Conservation (phyloP, 2,113 vertebrate genomes). For the Thermophis baileyi region DNA sequence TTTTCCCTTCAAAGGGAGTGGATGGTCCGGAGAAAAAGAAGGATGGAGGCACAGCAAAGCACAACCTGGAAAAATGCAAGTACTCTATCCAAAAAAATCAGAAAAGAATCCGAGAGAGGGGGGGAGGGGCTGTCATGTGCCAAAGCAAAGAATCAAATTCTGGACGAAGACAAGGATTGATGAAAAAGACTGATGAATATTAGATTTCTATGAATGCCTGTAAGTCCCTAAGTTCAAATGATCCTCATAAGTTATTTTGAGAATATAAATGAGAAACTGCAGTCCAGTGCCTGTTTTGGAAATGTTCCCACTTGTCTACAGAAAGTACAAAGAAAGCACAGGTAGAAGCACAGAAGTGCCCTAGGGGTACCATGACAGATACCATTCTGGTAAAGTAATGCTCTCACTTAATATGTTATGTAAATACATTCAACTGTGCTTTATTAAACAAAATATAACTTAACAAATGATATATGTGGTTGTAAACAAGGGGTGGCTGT, state of each 20-base stretch:
- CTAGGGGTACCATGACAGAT: not conserved
- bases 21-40: not conserved
- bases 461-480: not conserved
- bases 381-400: not conserved
- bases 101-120: not conserved
- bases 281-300: not conserved
- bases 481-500: no score
- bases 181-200: not conserved
- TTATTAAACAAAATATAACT: not conserved
- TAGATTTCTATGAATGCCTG: not conserved
- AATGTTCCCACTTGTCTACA: not conserved
- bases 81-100: not conserved
- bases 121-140: not conserved
- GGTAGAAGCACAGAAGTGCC: not conserved
- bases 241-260: not conserved
- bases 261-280: not conserved
- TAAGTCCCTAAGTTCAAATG: not conserved
- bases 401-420: not conserved
- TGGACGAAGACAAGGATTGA: not conserved
- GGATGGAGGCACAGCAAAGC: not conserved
- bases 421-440: not conserved
- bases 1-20: not conserved
- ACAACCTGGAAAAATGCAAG: not conserved
- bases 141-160: not conserved
- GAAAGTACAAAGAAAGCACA: not conserved